Evolutionary conservation across 2,113 vertebrate species (phyloP).

Genomic region (Emydura subglobosa): DNA sequence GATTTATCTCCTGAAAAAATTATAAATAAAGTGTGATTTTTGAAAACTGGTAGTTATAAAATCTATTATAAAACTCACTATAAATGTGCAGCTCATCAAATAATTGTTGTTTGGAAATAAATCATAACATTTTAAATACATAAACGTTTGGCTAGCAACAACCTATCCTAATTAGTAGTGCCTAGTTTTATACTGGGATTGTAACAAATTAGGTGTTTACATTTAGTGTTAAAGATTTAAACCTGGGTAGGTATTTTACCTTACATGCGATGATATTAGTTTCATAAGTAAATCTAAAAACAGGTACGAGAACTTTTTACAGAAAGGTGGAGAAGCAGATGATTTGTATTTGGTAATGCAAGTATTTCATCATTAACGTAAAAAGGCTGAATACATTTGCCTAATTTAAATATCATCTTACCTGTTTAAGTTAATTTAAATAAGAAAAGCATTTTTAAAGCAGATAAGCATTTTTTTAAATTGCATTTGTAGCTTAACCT

Average conservation of each 20-base stretch:
- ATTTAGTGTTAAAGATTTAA: slow-evolving; percentile 59
- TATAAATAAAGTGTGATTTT: slow-evolving; percentile 89
- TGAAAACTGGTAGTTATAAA: slow-evolving; percentile 84
- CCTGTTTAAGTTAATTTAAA: slow-evolving; percentile 9
- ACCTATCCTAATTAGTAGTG: slow-evolving; percentile 73
- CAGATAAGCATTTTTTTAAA: not conserved
- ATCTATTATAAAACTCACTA: slow-evolving; percentile 85
- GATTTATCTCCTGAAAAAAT: slow-evolving; percentile 97
- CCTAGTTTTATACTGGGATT: slow-evolving; percentile 67
- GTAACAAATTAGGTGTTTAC: slow-evolving; percentile 42
- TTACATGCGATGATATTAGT: slow-evolving; percentile 67
- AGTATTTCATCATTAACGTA: slow-evolving; percentile 58
- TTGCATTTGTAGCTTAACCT: not conserved
- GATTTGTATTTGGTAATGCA: slow-evolving; percentile 29
- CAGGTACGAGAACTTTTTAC: not conserved
- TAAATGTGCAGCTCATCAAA: slow-evolving; percentile 84
- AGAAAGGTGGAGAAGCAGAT: slow-evolving; percentile 19
- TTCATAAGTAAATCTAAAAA: slow-evolving; percentile 54
- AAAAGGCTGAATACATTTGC: not conserved
- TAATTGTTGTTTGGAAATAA: slow-evolving; percentile 78
- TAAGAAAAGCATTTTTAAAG: not conserved
- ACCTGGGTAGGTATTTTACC: slow-evolving; percentile 43
- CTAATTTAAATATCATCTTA: not conserved
- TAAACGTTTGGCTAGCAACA: slow-evolving; percentile 60
- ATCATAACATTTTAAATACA: slow-evolving; percentile 76